Base-by-base conservation (phyloP, 2,113 vertebrate species). In the Nannobrachium achirus region DNA sequence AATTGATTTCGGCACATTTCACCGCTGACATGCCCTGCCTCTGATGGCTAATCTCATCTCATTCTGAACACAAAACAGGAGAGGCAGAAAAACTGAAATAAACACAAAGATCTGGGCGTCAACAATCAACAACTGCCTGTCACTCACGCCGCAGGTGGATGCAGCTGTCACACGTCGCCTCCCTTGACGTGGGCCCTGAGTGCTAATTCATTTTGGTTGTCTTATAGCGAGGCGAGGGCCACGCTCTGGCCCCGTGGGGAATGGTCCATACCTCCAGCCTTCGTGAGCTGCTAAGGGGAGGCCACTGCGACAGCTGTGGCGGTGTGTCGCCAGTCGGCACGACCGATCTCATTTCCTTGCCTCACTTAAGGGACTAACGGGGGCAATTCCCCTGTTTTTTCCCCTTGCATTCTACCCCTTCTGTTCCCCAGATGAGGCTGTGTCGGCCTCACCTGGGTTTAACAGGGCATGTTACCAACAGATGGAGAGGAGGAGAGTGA, bases 351-450 rank as follows among this genome's bases (percentile, higher is more conserved):
- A 86, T 88, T 87, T 88, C 51, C 51, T 50, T 66, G 69, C 51
- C 67, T 81, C 79, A 80, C 84, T 89, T 81, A 77, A 63, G 78
- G 75, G 76, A 81, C 66, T 82, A 75, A 72, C 76, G 73, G 44
- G 73, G 78, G 83, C 81, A 89, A 86, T 89, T 87, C 81, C 80
- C 25, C 81, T 73, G 60, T 83, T 73, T 69, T 65, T 76, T 48
- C 51, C 44, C 15, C n/a, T 11, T 33, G 25, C 25, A 33, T 33
- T 78, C 63, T 62, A 69, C 2, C 75, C 77, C 59, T 73, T 53
- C 11, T 10, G 59, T 77, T 78, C 49, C 63, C 0, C 44, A 18
- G 2, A 49, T 56, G 64, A 76, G 68, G 67, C 59, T 4, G 46
- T 13, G 66, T 65, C 56, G 57, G n/a, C 74, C 16, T 65, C 33